Evolutionary conservation across 2,888 invertebrate species (phyloP).

Genomic region (Macroteleia sp.): DNA sequence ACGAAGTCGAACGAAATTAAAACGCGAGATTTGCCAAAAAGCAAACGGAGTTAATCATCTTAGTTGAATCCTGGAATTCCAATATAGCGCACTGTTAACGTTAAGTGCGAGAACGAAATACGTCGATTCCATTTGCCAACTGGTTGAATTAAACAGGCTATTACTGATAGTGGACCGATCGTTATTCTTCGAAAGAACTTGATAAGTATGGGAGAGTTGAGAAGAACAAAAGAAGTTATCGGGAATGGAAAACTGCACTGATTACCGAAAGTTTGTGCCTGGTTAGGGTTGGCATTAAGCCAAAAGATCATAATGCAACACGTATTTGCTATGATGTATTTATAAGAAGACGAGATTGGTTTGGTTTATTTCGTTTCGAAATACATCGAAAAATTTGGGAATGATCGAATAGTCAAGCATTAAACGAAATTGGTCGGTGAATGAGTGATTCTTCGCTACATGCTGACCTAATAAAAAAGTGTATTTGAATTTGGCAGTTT

Average conservation of each 20-base stretch:
- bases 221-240: too few species aligned
- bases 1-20: slow-evolving; percentile 6
- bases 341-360: slow-evolving; percentile 44
- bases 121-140: slow-evolving; percentile 18
- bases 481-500: too few species aligned
- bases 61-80: not conserved
- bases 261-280: too few species aligned
- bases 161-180: not conserved
- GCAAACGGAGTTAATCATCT: slow-evolving; percentile 23
- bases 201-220: too few species aligned
- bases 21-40: slow-evolving; percentile 1
- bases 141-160: slow-evolving; percentile 7
- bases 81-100: not conserved
- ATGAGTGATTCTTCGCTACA: too few species aligned
- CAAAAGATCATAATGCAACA: slow-evolving; percentile 63
- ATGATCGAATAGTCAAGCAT: too few species aligned
- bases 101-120: not conserved
- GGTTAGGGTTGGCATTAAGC: slow-evolving; percentile 55
- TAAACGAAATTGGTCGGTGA: too few species aligned
- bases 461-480: too few species aligned
- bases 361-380: too few species aligned
- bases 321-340: slow-evolving; percentile 62
- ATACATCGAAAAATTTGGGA: too few species aligned
- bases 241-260: too few species aligned
- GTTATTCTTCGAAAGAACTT: not conserved